These are phyloP conservation scores for Chauna torquata DNA, from an alignment of 2,113 vertebrate species.

Conservation along the genomic window DNA sequence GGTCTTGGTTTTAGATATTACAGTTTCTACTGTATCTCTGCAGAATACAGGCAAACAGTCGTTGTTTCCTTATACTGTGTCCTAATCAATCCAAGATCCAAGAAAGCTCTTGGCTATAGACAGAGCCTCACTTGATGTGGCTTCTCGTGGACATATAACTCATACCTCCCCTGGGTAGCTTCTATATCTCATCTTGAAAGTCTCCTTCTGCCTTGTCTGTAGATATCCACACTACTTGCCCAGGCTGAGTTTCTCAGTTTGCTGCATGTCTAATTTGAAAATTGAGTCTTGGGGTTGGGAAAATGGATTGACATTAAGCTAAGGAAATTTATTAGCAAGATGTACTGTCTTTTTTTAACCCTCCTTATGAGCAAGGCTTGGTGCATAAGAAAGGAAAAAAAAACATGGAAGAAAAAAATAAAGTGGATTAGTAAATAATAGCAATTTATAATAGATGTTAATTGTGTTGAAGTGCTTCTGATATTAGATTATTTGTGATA, in stretches of 20 bases:
- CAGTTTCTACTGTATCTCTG: background rate
- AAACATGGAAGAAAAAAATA: background rate
- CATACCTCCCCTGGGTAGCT: background rate
- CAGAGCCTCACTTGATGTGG: background rate
- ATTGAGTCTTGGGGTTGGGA: background rate
- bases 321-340: background rate
- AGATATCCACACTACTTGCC: background rate
- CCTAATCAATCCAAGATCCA: background rate
- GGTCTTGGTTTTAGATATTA: background rate
- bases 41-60: background rate
- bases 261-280: background rate
- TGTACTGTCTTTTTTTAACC: background rate
- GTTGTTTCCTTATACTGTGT: background rate
- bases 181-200: background rate
- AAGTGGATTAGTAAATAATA: background rate
- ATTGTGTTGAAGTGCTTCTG: background rate
- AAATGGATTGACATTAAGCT: background rate
- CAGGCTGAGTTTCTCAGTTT: background rate
- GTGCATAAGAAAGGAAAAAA: background rate
- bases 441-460: background rate
- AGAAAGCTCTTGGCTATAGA: background rate
- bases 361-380: background rate
- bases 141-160: background rate
- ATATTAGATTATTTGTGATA: background rate
- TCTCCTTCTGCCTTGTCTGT: background rate